These are phyloP conservation scores for Tetragonula carbonaria DNA, from an alignment of 2,888 invertebrate species.

Conservation along the genomic window DNA sequence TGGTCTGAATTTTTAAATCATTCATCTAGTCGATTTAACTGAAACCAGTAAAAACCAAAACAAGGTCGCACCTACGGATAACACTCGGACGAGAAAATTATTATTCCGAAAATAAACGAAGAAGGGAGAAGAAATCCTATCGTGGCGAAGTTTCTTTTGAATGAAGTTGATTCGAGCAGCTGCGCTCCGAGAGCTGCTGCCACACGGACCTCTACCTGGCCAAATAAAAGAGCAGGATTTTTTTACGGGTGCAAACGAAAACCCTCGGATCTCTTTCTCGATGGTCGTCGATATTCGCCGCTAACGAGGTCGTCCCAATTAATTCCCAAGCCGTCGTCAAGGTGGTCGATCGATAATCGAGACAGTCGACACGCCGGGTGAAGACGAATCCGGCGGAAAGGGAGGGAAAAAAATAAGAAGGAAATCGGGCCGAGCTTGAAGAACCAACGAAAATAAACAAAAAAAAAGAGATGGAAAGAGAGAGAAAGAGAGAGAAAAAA, in stretches of 20 bases:
- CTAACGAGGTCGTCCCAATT: constrained; percentile 72
- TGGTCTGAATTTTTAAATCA: background rate
- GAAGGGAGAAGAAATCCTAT: background rate
- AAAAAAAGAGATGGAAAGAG: background rate
- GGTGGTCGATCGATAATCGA: constrained; percentile 71
- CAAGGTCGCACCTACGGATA: background rate
- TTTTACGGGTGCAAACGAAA: constrained; percentile 68
- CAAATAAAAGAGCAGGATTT: constrained; percentile 62
- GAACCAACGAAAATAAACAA: background rate
- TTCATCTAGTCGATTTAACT: background rate
- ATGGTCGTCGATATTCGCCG: constrained; percentile 67
- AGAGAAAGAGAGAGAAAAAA: background rate
- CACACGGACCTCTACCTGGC: constrained; percentile 40
- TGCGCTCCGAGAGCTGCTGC: constrained; percentile 26
- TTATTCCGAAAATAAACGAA: background rate
- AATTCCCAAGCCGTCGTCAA: constrained; percentile 71
- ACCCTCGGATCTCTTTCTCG: constrained; percentile 66
- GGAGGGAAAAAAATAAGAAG: constrained; percentile 37
- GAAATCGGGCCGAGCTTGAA: constrained; percentile 25
- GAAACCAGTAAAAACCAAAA: background rate
- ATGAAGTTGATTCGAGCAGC: constrained; percentile 48
- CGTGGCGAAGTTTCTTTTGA: constrained; percentile 10
- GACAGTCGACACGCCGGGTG: constrained; percentile 67
- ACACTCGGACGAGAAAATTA: background rate
- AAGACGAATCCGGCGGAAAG: constrained; percentile 68